A percentile compares a stretch with the other conserved stretches of the same genome.
phyloP scores from a whole-genome alignment of 2,888 invertebrate genomes.

The Oligia fasciuncula region DNA sequence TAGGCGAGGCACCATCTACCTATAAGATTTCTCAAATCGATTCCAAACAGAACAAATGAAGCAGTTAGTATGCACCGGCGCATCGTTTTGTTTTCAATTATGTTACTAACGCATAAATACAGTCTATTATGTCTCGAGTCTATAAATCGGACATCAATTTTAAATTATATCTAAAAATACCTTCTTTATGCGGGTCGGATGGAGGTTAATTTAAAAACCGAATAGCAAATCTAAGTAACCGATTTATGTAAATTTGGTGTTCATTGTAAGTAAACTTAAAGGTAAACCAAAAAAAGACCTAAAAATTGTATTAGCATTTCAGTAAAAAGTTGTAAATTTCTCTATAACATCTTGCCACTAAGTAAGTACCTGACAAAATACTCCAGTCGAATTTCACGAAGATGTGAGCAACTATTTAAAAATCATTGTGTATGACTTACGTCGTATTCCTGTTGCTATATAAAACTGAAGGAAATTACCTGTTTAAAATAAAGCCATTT shows the following conservation, averaged over 20 bases:
- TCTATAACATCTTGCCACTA: neutral
- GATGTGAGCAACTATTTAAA: conserved; percentile 12
- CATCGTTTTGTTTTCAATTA: conserved; percentile 72
- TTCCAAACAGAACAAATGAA: conserved; percentile 75
- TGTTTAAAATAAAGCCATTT: conserved; percentile 74
- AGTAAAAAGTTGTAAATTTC: neutral
- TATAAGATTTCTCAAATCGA: conserved; percentile 68
- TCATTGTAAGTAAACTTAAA: neutral
- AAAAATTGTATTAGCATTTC: neutral
- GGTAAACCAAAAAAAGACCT: neutral
- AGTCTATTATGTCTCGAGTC: conserved; percentile 55
- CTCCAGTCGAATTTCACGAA: neutral
- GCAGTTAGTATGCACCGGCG: conserved; percentile 78
- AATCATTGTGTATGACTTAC: conserved; percentile 28
- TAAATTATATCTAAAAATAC: conserved; percentile 14
- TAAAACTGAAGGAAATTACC: conserved; percentile 70
- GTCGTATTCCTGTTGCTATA: conserved; percentile 60
- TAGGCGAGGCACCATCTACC: conserved; percentile 58
- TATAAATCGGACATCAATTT: conserved; percentile 48
- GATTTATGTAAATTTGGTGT: neutral
- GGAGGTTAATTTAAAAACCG: conserved; percentile 6
- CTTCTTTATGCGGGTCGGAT: neutral
- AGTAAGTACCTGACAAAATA: neutral
- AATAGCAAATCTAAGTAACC: neutral
- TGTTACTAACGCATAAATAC: conserved; percentile 70